Evolutionary conservation across 1,140 invertebrate genomes (phyloP).

Genomic region (Lamellibrachia luymesi): DNA sequence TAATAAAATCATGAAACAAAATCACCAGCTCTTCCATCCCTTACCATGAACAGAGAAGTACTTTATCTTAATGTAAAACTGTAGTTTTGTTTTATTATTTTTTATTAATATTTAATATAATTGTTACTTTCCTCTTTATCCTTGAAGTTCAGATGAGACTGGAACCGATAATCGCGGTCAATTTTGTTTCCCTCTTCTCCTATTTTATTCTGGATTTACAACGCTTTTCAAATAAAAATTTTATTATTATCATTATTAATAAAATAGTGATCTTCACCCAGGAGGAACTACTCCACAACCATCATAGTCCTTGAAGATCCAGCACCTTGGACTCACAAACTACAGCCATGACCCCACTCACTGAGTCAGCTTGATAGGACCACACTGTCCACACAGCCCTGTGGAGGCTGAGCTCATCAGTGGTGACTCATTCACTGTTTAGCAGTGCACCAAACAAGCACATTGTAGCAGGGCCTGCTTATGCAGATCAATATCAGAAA

Average conservation of each 20-base stretch:
- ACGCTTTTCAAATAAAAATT: not conserved
- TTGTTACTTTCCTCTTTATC: too few species aligned
- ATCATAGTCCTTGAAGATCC: not conserved
- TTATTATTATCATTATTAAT: not conserved
- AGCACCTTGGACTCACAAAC: not conserved
- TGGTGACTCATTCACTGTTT: not conserved
- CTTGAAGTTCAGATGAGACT: too few species aligned
- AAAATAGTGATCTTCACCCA: not conserved
- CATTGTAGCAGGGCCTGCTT: not conserved
- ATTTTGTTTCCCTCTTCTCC: too few species aligned
- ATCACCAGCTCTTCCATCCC: too few species aligned
- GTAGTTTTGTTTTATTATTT: too few species aligned
- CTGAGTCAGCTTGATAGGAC: not conserved
- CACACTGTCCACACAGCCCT: not conserved
- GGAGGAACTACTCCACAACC: not conserved
- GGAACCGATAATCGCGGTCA: too few species aligned
- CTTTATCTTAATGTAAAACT: too few species aligned
- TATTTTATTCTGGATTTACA: too few species aligned
- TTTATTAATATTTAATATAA: too few species aligned
- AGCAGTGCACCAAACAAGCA: not conserved
- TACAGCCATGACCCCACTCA: not conserved
- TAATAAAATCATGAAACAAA: too few species aligned
- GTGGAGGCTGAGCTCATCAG: not conserved
- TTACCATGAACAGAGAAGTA: too few species aligned
- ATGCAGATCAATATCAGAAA: not conserved